Evolutionary conservation across 2,888 invertebrate genomes (phyloP).

Genomic region (Synanthedon tipuliformis): DNA sequence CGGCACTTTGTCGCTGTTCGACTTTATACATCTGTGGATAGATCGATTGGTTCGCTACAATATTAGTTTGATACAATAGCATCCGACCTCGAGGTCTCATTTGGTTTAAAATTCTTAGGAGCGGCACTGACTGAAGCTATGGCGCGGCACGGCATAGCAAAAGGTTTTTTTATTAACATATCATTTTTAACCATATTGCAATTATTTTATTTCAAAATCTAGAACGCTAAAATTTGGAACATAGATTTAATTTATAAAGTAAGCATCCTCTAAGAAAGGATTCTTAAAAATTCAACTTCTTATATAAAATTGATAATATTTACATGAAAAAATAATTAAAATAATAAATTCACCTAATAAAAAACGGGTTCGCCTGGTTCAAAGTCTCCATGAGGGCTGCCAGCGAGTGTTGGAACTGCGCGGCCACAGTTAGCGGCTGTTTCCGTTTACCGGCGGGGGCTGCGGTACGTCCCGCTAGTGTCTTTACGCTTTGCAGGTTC

Average conservation of each 20-base stretch:
- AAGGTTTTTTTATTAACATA: too few relatives aligned
- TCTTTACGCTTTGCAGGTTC: slow-evolving; percentile 92
- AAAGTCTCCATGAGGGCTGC: slow-evolving; percentile 93
- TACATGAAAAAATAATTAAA: background rate
- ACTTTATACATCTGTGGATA: slow-evolving; percentile 86
- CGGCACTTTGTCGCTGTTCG: slow-evolving; percentile 92
- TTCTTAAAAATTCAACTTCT: background rate
- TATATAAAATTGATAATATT: too few relatives aligned
- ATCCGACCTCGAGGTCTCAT: background rate
- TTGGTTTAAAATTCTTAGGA: background rate
- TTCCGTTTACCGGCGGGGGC: slow-evolving; percentile 77
- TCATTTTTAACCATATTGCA: too few relatives aligned
- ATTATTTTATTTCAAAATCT: too few relatives aligned
- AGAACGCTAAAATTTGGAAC: too few relatives aligned
- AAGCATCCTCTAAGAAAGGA: background rate
- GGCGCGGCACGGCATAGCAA: too few relatives aligned
- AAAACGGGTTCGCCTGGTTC: slow-evolving; percentile 78
- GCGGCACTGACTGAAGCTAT: too few relatives aligned
- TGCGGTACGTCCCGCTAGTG: slow-evolving; percentile 82
- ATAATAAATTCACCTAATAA: slow-evolving; percentile 48
- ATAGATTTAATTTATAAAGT: too few relatives aligned
- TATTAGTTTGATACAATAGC: too few relatives aligned
- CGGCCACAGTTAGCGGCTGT: slow-evolving; percentile 92
- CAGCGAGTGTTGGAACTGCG: slow-evolving; percentile 94
- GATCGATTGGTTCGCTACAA: too few relatives aligned